A percentile compares a stretch with the other conserved stretches of the same genome.
Evolutionary conservation across 1,140 invertebrate genomes (phyloP).

Genomic region (Agrilus planipennis): DNA sequence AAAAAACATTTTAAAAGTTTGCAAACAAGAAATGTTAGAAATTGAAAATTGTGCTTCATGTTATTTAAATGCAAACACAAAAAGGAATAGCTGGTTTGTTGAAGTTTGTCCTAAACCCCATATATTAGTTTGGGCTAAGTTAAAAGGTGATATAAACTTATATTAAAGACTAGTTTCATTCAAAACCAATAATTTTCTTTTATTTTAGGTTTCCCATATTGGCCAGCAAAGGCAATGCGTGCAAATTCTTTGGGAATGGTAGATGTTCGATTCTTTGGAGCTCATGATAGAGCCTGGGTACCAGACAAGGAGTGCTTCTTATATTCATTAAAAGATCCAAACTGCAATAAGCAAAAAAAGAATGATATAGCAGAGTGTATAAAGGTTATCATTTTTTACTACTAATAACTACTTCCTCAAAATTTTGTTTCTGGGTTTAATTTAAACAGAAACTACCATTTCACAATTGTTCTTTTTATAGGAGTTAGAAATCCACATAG

Average conservation of each 20-base stretch:
- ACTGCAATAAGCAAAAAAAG: constrained; percentile 45
- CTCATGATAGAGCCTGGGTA: constrained; percentile 87
- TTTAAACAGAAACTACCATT: no score
- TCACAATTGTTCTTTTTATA: constrained; percentile 23
- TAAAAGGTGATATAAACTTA: constrained; percentile 54
- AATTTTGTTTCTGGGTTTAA: constrained; percentile 1
- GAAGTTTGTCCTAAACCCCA: constrained; percentile 83
- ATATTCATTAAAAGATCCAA: constrained; percentile 59
- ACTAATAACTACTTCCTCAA: not conserved
- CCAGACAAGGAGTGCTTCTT: constrained; percentile 72
- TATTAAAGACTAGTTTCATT: not conserved
- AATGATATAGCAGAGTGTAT: constrained; percentile 52
- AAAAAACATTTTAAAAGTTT: constrained; percentile 67
- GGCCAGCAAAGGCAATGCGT: constrained; percentile 86
- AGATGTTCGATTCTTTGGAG: constrained; percentile 88
- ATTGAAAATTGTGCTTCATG: constrained; percentile 91
- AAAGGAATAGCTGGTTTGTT: constrained; percentile 74
- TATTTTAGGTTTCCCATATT: constrained; percentile 69
- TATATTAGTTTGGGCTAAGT: constrained; percentile 79
- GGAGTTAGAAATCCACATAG: constrained; percentile 64
- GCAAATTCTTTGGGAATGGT: constrained; percentile 59
- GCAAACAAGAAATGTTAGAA: constrained; percentile 75
- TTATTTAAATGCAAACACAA: constrained; percentile 75
- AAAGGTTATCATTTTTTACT: constrained; percentile 22
- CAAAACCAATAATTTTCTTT: not conserved